Evolutionary conservation across 2,888 invertebrate genomes (phyloP).

Genomic region (Ormyrus thymus): DNA sequence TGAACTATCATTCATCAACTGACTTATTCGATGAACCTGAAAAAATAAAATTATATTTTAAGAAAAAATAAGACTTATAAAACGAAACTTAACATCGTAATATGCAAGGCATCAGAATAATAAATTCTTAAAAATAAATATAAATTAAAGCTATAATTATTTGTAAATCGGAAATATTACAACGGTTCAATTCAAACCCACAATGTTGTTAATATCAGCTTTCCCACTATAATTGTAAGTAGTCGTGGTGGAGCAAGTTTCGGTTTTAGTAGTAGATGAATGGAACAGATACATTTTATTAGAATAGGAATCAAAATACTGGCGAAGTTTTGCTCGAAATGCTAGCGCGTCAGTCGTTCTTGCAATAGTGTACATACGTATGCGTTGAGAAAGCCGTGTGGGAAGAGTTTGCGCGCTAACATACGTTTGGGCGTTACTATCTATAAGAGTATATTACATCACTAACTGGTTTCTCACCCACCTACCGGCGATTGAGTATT

Average conservation of each 20-base stretch:
- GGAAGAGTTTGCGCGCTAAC: constrained; percentile 50
- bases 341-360: neutral
- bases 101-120: no score
- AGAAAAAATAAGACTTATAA: no score
- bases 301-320: no score
- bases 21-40: constrained; percentile 74
- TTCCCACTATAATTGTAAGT: constrained; percentile 60
- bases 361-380: constrained; percentile 19
- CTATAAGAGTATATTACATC: constrained; percentile 70
- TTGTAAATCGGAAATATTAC: no score
- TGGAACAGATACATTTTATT: constrained; percentile 62
- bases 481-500: constrained; percentile 33
- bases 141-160: no score
- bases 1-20: constrained; percentile 72
- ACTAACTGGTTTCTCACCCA: constrained; percentile 69
- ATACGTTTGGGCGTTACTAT: constrained; percentile 55
- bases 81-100: no score
- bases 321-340: neutral
- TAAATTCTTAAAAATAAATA: no score
- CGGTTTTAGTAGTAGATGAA: constrained; percentile 26
- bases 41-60: neutral
- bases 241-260: constrained; percentile 49
- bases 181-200: constrained; percentile 21
- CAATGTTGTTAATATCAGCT: constrained; percentile 57
- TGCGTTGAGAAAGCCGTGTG: constrained; percentile 58